Evolutionary conservation across 2,888 invertebrate species (phyloP).

Genomic region (Xylocampa areola): DNA sequence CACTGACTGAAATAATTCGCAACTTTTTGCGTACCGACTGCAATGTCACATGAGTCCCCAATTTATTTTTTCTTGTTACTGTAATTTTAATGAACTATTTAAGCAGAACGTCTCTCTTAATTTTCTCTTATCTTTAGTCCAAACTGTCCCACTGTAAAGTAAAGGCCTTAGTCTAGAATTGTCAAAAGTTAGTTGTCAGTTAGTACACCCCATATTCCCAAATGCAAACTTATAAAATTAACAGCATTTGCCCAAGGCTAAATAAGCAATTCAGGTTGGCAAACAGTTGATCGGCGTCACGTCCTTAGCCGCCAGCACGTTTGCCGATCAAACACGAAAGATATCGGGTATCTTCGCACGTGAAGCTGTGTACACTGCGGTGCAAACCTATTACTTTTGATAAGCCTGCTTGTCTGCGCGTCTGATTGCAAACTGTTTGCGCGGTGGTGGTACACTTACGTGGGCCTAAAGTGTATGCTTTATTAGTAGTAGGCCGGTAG

Average conservation of each 20-base stretch:
- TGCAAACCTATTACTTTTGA: conserved; percentile 35
- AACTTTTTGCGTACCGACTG: no score
- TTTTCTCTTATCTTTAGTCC: no score
- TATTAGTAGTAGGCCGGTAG: not conserved
- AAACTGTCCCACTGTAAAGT: no score
- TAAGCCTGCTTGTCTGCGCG: conserved; percentile 31
- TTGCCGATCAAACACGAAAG: conserved; percentile 48
- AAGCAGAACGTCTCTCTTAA: no score
- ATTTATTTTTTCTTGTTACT: no score
- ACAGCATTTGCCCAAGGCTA: conserved; percentile 13
- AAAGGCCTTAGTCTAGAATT: no score
- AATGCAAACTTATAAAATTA: conserved; percentile 42
- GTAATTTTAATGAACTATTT: no score
- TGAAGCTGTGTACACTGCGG: conserved; percentile 30
- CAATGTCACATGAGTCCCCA: no score
- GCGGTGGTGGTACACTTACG: conserved; percentile 22
- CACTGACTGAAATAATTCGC: no score
- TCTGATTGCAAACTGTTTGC: conserved; percentile 26
- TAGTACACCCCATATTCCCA: no score
- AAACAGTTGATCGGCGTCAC: conserved; percentile 14
- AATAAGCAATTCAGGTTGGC: conserved; percentile 23
- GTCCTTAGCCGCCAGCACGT: conserved; percentile 30
- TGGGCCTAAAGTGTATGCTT: conserved; percentile 22
- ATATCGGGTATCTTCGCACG: conserved; percentile 41
- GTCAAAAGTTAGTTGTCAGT: no score